A percentile compares a stretch with the other conserved stretches of the same genome.
Conservation (phyloP, 2,113 vertebrate species). For the Cochlearius cochlearius region DNA sequence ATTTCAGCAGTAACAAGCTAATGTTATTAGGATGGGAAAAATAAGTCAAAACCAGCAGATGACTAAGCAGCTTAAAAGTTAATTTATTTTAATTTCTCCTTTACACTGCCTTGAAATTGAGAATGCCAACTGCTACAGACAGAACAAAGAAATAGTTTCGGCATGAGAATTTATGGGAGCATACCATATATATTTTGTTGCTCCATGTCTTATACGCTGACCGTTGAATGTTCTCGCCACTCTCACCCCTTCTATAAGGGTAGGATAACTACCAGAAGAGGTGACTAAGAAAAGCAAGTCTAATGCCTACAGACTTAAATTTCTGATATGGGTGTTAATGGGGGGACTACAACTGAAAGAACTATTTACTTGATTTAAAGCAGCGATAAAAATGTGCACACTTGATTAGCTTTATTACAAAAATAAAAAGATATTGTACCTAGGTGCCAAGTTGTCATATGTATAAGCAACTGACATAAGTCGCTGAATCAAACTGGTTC, state of each 20-base stretch:
- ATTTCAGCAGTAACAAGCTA: background rate
- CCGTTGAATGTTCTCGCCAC: background rate
- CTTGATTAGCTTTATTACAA: conserved; percentile 50
- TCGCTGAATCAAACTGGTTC: conserved; percentile 94
- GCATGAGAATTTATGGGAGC: background rate
- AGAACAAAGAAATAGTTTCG: background rate
- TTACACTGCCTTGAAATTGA: background rate
- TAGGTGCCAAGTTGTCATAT: conserved; percentile 97
- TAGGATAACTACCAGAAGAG: background rate
- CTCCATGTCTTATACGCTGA: background rate
- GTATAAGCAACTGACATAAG: conserved; percentile 98
- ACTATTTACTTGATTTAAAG: background rate
- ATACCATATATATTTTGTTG: background rate
- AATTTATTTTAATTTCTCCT: background rate
- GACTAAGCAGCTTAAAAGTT: background rate
- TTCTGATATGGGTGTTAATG: background rate
- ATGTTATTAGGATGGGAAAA: background rate
- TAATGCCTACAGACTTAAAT: background rate
- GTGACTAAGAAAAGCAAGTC: conserved; percentile 34
- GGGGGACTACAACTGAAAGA: background rate
- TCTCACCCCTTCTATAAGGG: background rate
- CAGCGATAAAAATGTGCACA: conserved; percentile 12
- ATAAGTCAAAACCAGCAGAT: background rate
- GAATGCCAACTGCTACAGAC: background rate
- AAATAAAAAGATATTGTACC: conserved; percentile 79